These are phyloP conservation scores for Aphis gossypii DNA, from an alignment of 1,140 invertebrate species.

Conservation along the genomic window DNA sequence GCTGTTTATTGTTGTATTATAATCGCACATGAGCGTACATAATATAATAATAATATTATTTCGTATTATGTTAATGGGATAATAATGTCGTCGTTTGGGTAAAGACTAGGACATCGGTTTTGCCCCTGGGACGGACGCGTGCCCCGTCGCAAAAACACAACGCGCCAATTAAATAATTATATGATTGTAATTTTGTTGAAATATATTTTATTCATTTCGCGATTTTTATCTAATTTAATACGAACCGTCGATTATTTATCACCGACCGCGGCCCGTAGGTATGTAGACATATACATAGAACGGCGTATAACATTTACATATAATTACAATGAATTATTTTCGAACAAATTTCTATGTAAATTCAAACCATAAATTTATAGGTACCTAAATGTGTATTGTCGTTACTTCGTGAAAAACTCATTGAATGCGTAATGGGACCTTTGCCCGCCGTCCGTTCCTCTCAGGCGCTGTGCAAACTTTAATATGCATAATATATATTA, in stretches of 20 bases:
- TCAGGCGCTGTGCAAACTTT: background rate
- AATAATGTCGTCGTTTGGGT: background rate
- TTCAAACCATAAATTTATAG: background rate
- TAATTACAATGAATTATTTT: conserved; percentile 22
- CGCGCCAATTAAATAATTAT: background rate
- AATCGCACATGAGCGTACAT: background rate
- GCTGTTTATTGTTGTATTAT: background rate
- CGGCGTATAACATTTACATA: background rate
- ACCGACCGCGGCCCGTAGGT: background rate
- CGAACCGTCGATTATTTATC: background rate
- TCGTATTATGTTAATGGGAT: background rate
- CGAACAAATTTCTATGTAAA: background rate
- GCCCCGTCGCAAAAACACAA: background rate
- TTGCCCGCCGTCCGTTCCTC: background rate
- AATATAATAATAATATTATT: too few species aligned
- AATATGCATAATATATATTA: background rate
- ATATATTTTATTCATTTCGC: conserved; percentile 8
- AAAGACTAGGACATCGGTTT: background rate
- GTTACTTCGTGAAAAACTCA: background rate
- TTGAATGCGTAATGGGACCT: background rate
- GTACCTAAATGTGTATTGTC: background rate
- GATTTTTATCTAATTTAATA: background rate
- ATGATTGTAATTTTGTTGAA: background rate
- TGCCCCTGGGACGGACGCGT: background rate
- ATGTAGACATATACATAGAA: background rate